Percentiles rank a stretch among this genome's conserved stretches.
Conservation (phyloP, 1,140 invertebrate genomes). For the Diachasma alloeum region DNA sequence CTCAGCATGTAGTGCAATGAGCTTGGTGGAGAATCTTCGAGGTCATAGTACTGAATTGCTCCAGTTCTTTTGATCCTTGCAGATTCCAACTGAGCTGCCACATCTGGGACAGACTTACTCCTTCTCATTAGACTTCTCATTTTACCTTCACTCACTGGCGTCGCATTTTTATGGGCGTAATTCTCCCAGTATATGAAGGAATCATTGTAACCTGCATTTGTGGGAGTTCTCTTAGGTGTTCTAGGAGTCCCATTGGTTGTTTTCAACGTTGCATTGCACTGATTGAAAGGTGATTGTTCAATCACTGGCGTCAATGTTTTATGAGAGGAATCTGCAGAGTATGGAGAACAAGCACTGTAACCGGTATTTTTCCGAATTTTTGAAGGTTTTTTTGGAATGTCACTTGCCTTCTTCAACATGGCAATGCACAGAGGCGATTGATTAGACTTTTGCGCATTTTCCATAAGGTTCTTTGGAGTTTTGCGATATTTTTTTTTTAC, state of each 20-base stretch:
- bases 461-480: neutral
- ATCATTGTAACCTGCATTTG: neutral
- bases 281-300: neutral
- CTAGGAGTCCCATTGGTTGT: neutral
- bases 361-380: too few species aligned
- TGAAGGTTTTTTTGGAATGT: neutral
- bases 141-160: neutral
- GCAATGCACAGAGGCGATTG: neutral
- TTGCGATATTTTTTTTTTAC: neutral
- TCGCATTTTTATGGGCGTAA: neutral
- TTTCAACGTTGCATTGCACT: neutral
- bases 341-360: too few species aligned
- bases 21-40: neutral
- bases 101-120: neutral
- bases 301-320: neutral
- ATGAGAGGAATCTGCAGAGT: too few species aligned
- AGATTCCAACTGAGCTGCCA: neutral
- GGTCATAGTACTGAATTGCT: neutral
- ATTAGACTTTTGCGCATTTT: neutral
- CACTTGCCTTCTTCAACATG: neutral
- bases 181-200: neutral
- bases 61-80: neutral
- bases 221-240: neutral
- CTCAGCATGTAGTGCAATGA: neutral
- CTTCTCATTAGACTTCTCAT: neutral